Conservation (phyloP, 2,113 vertebrate species). For the Podarcis muralis region DNA sequence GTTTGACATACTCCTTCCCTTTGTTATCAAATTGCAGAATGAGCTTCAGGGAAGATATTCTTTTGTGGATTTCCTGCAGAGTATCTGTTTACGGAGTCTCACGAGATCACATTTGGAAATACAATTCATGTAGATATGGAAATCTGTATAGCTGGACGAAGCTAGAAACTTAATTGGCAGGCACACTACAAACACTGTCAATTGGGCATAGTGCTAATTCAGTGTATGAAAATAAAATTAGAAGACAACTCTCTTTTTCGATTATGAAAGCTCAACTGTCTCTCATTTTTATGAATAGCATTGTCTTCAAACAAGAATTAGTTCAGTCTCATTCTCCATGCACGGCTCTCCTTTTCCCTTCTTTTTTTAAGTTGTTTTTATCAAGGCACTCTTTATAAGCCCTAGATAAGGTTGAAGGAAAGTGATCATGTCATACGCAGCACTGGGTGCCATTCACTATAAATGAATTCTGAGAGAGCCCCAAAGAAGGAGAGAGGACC, state of each 20-base stretch:
- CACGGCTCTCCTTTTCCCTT: neutral
- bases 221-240: neutral
- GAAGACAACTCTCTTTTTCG: neutral
- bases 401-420: neutral
- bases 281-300: neutral
- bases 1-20: neutral
- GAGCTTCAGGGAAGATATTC: neutral
- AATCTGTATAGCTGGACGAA: neutral
- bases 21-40: neutral
- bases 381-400: neutral
- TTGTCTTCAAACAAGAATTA: neutral
- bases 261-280: neutral
- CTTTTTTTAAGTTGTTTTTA: neutral
- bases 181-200: neutral
- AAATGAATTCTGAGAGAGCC: neutral
- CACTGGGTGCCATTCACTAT: neutral
- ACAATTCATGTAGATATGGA: neutral
- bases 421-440: neutral
- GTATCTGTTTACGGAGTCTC: neutral
- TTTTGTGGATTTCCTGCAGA: neutral
- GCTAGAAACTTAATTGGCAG: neutral
- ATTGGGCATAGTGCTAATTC: conserved; percentile 3
- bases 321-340: neutral
- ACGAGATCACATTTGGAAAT: neutral
- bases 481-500: neutral